Percentiles rank a stretch among this genome's conserved stretches.
Conservation (phyloP, 2,113 vertebrate species). For the Melanocharis versteri region DNA sequence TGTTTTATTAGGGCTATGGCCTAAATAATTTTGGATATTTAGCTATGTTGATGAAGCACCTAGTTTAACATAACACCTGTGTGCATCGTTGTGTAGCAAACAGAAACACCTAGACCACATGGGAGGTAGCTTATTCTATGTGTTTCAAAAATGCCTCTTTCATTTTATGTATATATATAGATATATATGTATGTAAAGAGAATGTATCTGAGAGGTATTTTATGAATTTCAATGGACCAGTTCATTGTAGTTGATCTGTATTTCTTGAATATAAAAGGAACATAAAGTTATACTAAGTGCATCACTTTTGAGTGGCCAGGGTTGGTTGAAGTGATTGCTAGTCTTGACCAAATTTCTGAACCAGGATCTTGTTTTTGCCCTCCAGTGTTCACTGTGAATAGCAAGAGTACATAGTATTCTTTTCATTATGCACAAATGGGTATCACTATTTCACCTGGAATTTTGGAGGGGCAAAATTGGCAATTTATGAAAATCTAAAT, state of each 20-base stretch:
- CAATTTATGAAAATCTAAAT: not conserved
- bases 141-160: not conserved
- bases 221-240: not conserved
- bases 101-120: not conserved
- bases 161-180: not conserved
- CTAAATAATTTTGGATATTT: not conserved
- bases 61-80: not conserved
- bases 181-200: not conserved
- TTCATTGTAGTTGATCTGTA: not conserved
- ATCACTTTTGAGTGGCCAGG: not conserved
- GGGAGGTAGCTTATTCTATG: not conserved
- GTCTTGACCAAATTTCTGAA: not conserved
- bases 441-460: not conserved
- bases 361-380: not conserved
- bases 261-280: not conserved
- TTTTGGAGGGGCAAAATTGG: not conserved
- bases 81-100: not conserved
- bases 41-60: not conserved
- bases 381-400: not conserved
- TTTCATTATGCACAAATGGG: not conserved
- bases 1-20: not conserved
- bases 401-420: not conserved
- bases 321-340: not conserved
- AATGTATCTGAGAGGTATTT: not conserved
- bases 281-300: not conserved